A percentile compares a stretch with the other conserved stretches of the same genome.
Conservation (phyloP, 2,113 vertebrate species). For the Calonectris borealis region DNA sequence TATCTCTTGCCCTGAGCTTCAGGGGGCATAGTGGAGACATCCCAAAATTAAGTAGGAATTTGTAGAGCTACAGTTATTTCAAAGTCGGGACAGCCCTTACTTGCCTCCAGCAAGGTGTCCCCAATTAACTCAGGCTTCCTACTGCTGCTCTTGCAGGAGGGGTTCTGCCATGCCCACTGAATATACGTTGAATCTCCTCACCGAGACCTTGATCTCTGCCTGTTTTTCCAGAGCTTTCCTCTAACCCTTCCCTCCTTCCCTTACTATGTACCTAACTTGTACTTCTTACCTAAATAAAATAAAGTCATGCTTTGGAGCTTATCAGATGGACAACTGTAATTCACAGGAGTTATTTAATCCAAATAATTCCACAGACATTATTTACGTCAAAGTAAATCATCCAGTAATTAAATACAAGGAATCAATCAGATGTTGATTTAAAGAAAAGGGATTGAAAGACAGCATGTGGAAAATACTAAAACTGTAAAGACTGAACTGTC, state of each 20-base stretch:
- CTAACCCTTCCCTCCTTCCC: not conserved
- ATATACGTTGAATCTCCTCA: not conserved
- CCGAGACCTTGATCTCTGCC: not conserved
- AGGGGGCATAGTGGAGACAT: not conserved
- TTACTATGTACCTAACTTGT: not conserved
- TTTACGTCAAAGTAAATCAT: not conserved
- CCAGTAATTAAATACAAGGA: not conserved
- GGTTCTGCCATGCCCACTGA: not conserved
- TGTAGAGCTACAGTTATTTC: not conserved
- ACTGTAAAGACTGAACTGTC: not conserved
- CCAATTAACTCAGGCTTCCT: not conserved
- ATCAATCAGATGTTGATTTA: not conserved
- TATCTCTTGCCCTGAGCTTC: not conserved
- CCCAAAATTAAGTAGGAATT: not conserved
- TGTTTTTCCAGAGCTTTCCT: not conserved
- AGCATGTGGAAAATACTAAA: not conserved
- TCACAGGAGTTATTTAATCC: not conserved
- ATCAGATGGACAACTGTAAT: not conserved
- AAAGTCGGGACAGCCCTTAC: not conserved
- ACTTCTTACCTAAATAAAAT: not conserved
- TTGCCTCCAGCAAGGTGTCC: not conserved
- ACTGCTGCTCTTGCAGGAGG: not conserved
- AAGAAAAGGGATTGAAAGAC: not conserved
- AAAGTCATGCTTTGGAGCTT: not conserved
- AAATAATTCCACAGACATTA: not conserved